Base-by-base conservation (phyloP, 2,888 invertebrate species). In the Drosophila emarginata region DNA sequence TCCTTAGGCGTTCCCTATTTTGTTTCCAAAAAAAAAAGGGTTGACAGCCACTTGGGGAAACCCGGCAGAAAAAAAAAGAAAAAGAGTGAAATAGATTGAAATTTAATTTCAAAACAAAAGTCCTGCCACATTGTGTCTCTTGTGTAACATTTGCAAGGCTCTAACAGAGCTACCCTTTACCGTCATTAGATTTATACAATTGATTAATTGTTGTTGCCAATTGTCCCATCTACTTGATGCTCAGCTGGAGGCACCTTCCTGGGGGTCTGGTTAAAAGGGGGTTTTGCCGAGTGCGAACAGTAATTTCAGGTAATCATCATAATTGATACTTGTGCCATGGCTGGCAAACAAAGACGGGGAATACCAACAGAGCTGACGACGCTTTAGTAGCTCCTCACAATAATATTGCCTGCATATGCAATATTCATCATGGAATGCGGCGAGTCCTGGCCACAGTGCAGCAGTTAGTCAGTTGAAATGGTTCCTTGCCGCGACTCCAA, bases 21-120 rank as follows among this genome's bases (percentile, higher is more conserved):
- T 45, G 61, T 71, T 56, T 18, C 21, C 21, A 51, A 12, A 50
- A 50, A 50, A 59, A 81, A 81, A 84, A 88, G 84, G 84, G 84
- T 84, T 84, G 78, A 83, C 88, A 83, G 72, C 69, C 84, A 87
- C 84, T 84, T 75, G 84, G 88, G 84, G 61, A 68, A 53, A 64
- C 37, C 45, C 54, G 57, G 62, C 23, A 63, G 69, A 28, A 12
- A 36, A 32, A 18, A 18, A 58, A 26, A 14, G 28, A 7, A n/a
- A 11, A 9, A 18, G 37, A 73, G 67, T 61, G 45, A 85, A 88
- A 79, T 86, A 77, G 80, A 84, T 84, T 88, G 88, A 83, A 86
- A 80, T 88, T 88, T 88, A 83, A 83, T 83, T 83, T 83, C 67
- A 61, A 74, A 76, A 71, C 64, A 64, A 74, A 78, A 67, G 39